phyloP scores from a whole-genome alignment of 2,888 invertebrate species.

The Habroteleia sp. region DNA sequence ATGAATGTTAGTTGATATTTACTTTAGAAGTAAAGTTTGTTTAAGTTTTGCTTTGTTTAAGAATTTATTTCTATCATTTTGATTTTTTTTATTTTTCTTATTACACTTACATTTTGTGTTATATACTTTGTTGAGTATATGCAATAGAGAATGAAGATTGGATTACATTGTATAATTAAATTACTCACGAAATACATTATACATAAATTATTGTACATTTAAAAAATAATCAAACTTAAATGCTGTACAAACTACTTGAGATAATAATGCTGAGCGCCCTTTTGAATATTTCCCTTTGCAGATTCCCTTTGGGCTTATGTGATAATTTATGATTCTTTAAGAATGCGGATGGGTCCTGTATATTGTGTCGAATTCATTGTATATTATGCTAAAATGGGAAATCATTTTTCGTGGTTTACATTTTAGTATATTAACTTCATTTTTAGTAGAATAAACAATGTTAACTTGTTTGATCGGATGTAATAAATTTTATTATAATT shows the following conservation, averaged over 20 bases:
- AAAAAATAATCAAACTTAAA: conserved; percentile 65
- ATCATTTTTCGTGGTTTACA: conserved; percentile 29
- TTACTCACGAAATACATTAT: conserved; percentile 21
- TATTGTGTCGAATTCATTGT: conserved; percentile 74
- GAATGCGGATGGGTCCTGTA: conserved; percentile 77
- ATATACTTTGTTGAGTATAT: background rate
- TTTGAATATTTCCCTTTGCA: conserved; percentile 55
- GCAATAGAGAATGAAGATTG: background rate
- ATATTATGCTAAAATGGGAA: conserved; percentile 67
- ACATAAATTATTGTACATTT: conserved; percentile 52
- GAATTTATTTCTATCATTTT: no score
- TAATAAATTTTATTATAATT: no score
- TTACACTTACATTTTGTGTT: no score
- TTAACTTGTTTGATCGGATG: no score
- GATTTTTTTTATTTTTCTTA: background rate
- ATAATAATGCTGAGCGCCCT: conserved; percentile 58
- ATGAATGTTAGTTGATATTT: no score
- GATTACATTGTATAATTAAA: conserved; percentile 23
- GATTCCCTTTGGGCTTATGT: conserved; percentile 72
- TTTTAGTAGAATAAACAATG: no score
- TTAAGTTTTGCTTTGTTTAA: no score
- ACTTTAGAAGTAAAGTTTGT: no score
- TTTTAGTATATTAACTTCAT: no score
- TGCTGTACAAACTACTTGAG: conserved; percentile 49
- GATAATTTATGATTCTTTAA: conserved; percentile 79